Evolutionary conservation across 2,113 vertebrate genomes (phyloP).

Genomic region (Microtus richardsoni): DNA sequence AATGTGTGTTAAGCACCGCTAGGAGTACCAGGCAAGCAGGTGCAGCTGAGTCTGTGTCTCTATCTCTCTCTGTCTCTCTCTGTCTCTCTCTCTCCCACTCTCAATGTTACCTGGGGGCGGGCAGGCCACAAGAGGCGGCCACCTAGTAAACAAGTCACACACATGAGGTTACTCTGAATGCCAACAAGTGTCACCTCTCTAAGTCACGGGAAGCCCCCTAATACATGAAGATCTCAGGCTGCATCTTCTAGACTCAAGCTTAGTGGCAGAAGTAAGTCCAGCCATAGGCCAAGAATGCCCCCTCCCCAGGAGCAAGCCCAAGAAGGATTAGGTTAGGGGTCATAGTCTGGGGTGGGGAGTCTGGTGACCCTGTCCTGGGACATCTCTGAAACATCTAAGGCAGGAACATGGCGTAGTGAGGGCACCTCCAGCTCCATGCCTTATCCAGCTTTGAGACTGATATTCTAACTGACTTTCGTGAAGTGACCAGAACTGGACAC

Average conservation of each 20-base stretch:
- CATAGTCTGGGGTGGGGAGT: not conserved
- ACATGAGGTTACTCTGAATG: too few relatives aligned
- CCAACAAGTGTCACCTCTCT: not conserved
- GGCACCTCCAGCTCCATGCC: not conserved
- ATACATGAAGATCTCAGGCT: not conserved
- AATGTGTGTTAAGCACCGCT: not conserved
- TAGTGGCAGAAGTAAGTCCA: not conserved
- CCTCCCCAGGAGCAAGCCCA: too few relatives aligned
- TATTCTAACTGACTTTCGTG: not conserved
- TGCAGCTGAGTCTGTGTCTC: not conserved
- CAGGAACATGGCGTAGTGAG: fast-evolving
- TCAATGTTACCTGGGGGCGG: fast-evolving
- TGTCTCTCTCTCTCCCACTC: not conserved
- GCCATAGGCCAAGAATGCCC: fast-evolving
- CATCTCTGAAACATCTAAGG: not conserved
- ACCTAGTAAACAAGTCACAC: not conserved
- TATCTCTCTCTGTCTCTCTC: too few relatives aligned
- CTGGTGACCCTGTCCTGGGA: not conserved
- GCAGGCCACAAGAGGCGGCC: not conserved
- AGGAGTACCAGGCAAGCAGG: fast-evolving
- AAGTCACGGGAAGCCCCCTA: not conserved
- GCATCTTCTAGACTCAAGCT: too few relatives aligned
- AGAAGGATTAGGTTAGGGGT: not conserved
- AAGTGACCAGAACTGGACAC: not conserved
- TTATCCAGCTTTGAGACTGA: not conserved